Conservation (phyloP, 2,888 invertebrate species). For the Axea sp. region DNA sequence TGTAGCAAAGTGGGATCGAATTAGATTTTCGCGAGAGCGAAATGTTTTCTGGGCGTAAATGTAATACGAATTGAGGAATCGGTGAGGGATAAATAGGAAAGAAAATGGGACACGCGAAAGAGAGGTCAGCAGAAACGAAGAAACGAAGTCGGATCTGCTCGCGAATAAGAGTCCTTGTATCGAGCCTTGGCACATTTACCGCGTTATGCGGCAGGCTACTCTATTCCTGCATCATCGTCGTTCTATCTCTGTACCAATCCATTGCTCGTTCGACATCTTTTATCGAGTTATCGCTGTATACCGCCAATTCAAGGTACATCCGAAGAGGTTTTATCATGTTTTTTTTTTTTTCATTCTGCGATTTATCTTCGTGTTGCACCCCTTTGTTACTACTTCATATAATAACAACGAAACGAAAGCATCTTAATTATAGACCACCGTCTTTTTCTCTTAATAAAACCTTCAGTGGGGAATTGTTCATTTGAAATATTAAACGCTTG, state of each 20-base stretch:
- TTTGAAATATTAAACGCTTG: slow-evolving; percentile 26
- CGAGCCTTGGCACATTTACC: slow-evolving; percentile 71
- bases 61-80: slow-evolving; percentile 33
- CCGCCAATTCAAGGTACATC: slow-evolving; percentile 74
- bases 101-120: slow-evolving; percentile 51
- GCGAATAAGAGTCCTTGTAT: slow-evolving; percentile 62
- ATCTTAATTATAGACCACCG: slow-evolving; percentile 14
- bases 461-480: slow-evolving; percentile 13
- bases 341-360: slow-evolving; percentile 21
- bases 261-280: slow-evolving; percentile 66
- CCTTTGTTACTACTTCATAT: slow-evolving; percentile 12
- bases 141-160: slow-evolving; percentile 34
- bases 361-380: slow-evolving; percentile 21
- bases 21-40: slow-evolving; percentile 33
- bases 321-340: slow-evolving; percentile 41
- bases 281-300: slow-evolving; percentile 74
- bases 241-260: slow-evolving; percentile 44
- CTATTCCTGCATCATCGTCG: slow-evolving; percentile 70
- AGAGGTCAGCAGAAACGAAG: slow-evolving; percentile 25
- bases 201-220: slow-evolving; percentile 68
- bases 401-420: slow-evolving; percentile 17
- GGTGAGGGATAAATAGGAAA: slow-evolving; percentile 37
- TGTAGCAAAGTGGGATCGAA: too few species aligned
- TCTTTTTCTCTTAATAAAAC: slow-evolving; percentile 24
- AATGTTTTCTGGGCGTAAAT: slow-evolving; percentile 36